Evolutionary conservation across 2,888 invertebrate species (phyloP).

Genomic region (Lysandra bellargus): DNA sequence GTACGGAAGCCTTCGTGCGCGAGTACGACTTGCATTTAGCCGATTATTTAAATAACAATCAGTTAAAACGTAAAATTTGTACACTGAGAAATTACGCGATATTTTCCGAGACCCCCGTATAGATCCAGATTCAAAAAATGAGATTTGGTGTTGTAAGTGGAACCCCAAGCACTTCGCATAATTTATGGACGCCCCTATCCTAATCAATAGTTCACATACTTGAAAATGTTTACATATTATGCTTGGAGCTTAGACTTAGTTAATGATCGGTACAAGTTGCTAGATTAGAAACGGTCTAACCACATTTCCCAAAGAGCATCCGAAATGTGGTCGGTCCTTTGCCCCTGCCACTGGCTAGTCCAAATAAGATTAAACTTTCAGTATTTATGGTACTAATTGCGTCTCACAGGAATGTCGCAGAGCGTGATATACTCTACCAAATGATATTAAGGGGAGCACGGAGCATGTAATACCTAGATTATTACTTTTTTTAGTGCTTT

Average conservation of each 20-base stretch:
- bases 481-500: too few relatives aligned
- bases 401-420: not conserved
- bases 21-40: too few relatives aligned
- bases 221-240: not conserved
- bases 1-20: too few relatives aligned
- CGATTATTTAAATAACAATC: too few relatives aligned
- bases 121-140: too few relatives aligned
- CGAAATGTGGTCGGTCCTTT: slow-evolving; percentile 32
- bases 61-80: too few relatives aligned
- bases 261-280: slow-evolving; percentile 7
- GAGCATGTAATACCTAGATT: not conserved
- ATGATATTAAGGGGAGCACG: not conserved
- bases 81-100: too few relatives aligned
- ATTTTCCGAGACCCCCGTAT: too few relatives aligned
- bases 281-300: slow-evolving; percentile 8
- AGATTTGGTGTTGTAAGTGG: too few relatives aligned
- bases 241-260: not conserved
- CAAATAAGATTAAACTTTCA: slow-evolving; percentile 25
- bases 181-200: too few relatives aligned
- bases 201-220: not conserved
- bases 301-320: slow-evolving; percentile 29
- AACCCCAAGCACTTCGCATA: too few relatives aligned
- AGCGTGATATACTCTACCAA: not conserved
- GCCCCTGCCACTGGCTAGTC: not conserved
- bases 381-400: slow-evolving; percentile 25